Percentiles rank a stretch among this genome's conserved stretches.
phyloP scores from a whole-genome alignment of 2,888 invertebrate species.

The Gasteruption jaculator region DNA sequence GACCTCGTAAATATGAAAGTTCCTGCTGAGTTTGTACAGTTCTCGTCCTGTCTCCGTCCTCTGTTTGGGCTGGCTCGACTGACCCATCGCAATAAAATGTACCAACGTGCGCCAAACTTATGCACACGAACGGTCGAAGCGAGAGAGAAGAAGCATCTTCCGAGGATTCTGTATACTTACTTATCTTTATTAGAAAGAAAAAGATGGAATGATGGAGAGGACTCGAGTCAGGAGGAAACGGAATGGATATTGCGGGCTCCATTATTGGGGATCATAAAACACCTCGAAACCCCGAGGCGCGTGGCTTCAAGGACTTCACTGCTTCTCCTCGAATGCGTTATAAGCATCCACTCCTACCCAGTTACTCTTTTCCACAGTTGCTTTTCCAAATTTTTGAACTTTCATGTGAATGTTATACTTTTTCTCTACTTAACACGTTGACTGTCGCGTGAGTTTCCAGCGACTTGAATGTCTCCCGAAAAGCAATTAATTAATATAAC shows the following conservation, averaged over 20 bases:
- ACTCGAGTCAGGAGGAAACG: conserved; percentile 24
- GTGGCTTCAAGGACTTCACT: conserved; percentile 41
- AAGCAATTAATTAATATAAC: no score
- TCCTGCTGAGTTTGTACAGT: conserved; percentile 20
- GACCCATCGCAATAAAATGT: background rate
- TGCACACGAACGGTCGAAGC: conserved; percentile 5
- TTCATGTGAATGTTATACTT: no score
- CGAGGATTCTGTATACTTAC: no score
- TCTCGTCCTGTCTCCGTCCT: conserved; percentile 6
- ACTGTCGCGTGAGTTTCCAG: no score
- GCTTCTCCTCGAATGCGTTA: conserved; percentile 5
- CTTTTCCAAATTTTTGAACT: no score
- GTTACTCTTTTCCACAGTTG: background rate
- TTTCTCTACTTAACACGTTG: background rate
- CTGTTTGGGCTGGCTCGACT: background rate
- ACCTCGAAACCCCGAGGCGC: conserved; percentile 37
- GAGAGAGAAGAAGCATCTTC: conserved; percentile 7
- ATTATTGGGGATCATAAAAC: conserved; percentile 44
- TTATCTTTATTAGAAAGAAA: background rate
- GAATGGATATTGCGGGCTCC: conserved; percentile 36
- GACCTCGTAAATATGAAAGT: conserved; percentile 45
- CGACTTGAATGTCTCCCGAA: no score
- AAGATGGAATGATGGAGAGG: conserved; percentile 12
- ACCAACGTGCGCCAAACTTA: background rate
- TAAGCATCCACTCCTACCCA: background rate